Evolutionary conservation across 1,140 invertebrate species (phyloP).

Genomic region (Aphis craccivora): DNA sequence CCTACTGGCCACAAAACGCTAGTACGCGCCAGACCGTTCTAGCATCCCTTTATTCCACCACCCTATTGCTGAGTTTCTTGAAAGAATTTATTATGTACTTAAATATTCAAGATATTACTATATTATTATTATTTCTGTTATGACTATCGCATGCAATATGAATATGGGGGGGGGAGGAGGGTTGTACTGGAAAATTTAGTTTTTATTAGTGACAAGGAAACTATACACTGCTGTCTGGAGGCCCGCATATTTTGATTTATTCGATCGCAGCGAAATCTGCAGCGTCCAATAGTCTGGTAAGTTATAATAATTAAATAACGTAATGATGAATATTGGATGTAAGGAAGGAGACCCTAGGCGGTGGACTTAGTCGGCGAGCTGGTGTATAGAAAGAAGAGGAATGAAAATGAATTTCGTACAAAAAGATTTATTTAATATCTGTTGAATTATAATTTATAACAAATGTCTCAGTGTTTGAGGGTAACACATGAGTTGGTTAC

Average conservation of each 20-base stretch:
- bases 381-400: no score
- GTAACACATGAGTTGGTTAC: background rate
- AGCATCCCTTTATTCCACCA: background rate
- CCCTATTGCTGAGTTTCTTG: background rate
- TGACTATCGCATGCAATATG: background rate
- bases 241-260: background rate
- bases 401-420: background rate
- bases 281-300: constrained; percentile 31
- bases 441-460: constrained; percentile 37
- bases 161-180: no score
- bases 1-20: background rate
- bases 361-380: background rate
- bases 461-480: background rate
- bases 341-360: background rate
- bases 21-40: background rate
- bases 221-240: background rate
- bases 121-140: constrained; percentile 35
- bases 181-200: background rate
- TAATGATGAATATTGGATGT: background rate
- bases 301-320: constrained; percentile 53
- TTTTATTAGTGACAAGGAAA: background rate
- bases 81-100: constrained; percentile 19
- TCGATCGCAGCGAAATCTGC: background rate
- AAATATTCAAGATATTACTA: constrained; percentile 40
- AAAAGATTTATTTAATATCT: constrained; percentile 2